These are phyloP conservation scores for Siphamia tubifer DNA, from an alignment of 2,113 vertebrate species.

Conservation along the genomic window DNA sequence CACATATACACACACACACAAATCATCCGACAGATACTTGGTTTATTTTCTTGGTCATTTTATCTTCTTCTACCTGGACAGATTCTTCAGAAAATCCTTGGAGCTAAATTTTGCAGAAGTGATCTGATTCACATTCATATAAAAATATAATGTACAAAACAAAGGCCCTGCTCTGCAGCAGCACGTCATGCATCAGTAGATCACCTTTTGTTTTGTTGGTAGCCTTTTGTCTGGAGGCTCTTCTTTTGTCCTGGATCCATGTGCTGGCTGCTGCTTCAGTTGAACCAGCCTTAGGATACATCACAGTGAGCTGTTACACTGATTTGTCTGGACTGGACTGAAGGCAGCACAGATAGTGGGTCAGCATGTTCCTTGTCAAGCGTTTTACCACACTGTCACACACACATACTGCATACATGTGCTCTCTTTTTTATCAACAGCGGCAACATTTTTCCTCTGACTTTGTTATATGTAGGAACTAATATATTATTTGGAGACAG, in stretches of 20 bases:
- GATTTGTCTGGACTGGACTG: slow-evolving; percentile 56
- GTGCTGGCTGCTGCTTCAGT: neutral
- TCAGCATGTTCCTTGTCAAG: slow-evolving; percentile 47
- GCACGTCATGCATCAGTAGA: neutral
- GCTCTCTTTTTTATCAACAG: neutral
- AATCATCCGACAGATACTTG: no score
- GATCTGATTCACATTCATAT: neutral
- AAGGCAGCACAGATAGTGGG: slow-evolving; percentile 45
- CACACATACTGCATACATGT: neutral
- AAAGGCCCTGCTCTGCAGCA: neutral
- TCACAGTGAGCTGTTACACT: slow-evolving; percentile 28
- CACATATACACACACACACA: no score
- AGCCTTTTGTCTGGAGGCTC: slow-evolving; percentile 11
- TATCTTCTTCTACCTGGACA: neutral
- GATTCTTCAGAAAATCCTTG: neutral
- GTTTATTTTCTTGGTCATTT: neutral
- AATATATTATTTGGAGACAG: neutral
- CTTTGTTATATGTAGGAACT: neutral
- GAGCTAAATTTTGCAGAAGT: neutral
- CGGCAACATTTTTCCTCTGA: neutral
- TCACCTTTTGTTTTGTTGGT: slow-evolving; percentile 20
- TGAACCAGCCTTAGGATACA: slow-evolving; percentile 14
- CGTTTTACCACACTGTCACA: neutral
- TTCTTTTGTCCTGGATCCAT: slow-evolving; percentile 7
- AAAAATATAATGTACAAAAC: neutral